These are phyloP conservation scores for Drosophila pseudotakahashii DNA, from an alignment of 2,888 invertebrate species.

Conservation along the genomic window DNA sequence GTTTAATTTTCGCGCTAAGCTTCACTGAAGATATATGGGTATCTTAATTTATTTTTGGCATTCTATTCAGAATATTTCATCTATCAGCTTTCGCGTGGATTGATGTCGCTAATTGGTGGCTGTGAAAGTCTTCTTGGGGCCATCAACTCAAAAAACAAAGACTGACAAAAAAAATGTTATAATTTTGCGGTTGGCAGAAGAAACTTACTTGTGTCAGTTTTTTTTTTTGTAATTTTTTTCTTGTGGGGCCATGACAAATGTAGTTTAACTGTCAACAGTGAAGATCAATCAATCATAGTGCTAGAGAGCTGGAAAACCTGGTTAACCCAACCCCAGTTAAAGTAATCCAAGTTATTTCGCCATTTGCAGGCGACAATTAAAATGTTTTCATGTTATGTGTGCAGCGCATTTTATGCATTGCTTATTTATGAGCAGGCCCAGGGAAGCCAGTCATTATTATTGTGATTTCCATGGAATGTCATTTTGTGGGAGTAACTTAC, in stretches of 20 bases:
- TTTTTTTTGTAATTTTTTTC: neutral
- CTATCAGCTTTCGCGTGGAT: constrained; percentile 23
- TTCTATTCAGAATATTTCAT: constrained; percentile 47
- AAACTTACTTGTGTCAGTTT: constrained; percentile 54
- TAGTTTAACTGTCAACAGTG: constrained; percentile 63
- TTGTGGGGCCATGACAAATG: constrained; percentile 51
- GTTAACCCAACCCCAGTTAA: constrained; percentile 20
- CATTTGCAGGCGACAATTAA: constrained; percentile 70
- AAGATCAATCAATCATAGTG: constrained; percentile 56
- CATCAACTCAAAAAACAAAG: constrained; percentile 18
- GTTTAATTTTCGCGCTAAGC: neutral
- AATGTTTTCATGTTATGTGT: constrained; percentile 60
- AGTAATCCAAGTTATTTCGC: constrained; percentile 43
- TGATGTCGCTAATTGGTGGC: constrained; percentile 53
- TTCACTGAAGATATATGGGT: neutral
- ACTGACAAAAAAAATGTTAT: constrained; percentile 9
- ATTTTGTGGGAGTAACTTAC: constrained; percentile 35
- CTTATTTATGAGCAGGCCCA: constrained; percentile 25
- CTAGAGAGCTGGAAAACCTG: constrained; percentile 32
- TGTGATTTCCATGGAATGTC: constrained; percentile 64
- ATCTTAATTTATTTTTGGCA: constrained; percentile 14
- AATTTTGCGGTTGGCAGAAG: constrained; percentile 23
- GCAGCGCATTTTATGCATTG: constrained; percentile 27
- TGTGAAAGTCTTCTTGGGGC: constrained; percentile 58
- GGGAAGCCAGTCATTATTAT: constrained; percentile 53